Conservation (phyloP, 2,113 vertebrate genomes). For the Thalassarche chlororhynchos region DNA sequence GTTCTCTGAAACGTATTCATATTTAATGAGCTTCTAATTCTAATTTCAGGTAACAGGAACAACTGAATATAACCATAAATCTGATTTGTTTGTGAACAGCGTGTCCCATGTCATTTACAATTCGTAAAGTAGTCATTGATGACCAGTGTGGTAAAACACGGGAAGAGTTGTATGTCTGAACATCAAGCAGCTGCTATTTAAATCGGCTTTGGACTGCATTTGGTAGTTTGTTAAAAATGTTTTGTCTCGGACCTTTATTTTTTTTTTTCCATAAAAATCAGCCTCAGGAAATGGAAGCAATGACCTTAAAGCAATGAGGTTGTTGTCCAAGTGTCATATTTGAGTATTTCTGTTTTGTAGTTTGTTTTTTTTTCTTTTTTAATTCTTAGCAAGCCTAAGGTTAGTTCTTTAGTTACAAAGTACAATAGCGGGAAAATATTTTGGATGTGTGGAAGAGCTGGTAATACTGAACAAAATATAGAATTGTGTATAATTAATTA, state of each 20-base stretch:
- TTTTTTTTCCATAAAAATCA: not conserved
- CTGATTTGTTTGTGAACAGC: conserved; percentile 50
- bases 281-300: not conserved
- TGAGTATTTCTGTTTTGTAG: not conserved
- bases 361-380: not conserved
- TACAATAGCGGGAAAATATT: not conserved
- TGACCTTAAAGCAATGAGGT: not conserved
- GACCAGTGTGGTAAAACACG: not conserved
- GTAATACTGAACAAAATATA: not conserved
- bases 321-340: not conserved
- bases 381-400: not conserved
- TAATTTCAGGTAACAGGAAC: conserved; percentile 75
- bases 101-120: not conserved
- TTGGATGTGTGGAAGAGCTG: not conserved
- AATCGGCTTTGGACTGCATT: not conserved
- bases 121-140: not conserved
- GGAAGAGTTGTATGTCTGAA: not conserved
- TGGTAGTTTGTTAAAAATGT: not conserved
- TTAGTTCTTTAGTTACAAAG: not conserved
- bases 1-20: conserved; percentile 68
- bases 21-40: conserved; percentile 78
- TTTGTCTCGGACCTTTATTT: not conserved
- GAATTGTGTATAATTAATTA: not conserved
- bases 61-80: conserved; percentile 56
- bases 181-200: not conserved